Evolutionary conservation across 2,113 vertebrate genomes (phyloP).

Genomic region (Mesoclemmys tuberculata): DNA sequence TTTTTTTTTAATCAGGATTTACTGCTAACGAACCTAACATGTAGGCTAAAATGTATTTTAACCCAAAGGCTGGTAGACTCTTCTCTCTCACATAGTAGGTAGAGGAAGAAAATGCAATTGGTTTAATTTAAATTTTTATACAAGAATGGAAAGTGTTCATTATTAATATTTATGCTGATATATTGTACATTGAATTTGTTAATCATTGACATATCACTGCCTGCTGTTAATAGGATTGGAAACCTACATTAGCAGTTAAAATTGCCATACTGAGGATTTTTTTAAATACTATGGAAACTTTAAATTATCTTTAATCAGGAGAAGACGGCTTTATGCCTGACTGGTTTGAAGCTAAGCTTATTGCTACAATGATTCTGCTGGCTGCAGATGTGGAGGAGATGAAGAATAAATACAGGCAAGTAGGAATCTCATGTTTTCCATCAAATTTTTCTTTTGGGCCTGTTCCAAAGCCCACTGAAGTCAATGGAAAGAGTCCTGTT

Average conservation of each 20-base stretch:
- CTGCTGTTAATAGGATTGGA: not conserved
- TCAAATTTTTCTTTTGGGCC: conserved; percentile 36
- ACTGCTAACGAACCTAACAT: not conserved
- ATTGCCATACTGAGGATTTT: not conserved
- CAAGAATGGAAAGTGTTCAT: not conserved
- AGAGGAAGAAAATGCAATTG: fast-evolving
- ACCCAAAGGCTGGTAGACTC: not conserved
- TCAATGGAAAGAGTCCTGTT: not conserved
- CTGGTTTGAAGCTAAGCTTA: conserved; percentile 85
- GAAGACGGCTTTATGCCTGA: conserved; percentile 83
- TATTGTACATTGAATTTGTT: not conserved
- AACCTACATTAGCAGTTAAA: not conserved
- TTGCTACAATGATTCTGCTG: conserved; percentile 87
- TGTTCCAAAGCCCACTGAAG: not conserved
- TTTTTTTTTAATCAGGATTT: not conserved
- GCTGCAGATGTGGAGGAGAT: conserved; percentile 80
- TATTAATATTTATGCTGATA: not conserved
- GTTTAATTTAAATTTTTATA: not conserved
- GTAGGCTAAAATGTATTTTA: not conserved
- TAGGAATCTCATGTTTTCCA: conserved; percentile 22
- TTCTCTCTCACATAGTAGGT: not conserved
- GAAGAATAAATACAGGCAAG: conserved; percentile 69
- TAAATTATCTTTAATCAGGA: conserved; percentile 75
- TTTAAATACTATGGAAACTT: conserved; percentile 47
- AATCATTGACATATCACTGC: not conserved